These are phyloP conservation scores for Sphyrna mokarran DNA, from an alignment of 2,113 vertebrate genomes.

Conservation along the genomic window DNA sequence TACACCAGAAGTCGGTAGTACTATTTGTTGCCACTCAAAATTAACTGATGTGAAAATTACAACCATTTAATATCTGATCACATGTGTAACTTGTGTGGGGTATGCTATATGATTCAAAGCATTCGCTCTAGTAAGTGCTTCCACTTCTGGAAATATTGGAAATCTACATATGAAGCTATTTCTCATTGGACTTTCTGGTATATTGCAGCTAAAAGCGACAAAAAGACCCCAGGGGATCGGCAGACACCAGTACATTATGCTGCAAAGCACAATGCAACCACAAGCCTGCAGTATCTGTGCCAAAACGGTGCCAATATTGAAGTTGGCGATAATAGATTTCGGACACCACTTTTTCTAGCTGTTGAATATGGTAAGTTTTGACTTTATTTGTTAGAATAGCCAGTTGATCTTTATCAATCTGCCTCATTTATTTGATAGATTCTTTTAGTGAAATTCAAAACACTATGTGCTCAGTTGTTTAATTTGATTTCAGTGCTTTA, in stretches of 20 bases:
- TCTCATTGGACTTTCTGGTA: constrained; percentile 2
- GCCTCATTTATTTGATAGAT: neutral
- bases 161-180: neutral
- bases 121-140: neutral
- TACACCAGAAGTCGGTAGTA: neutral
- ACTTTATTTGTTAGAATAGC: neutral
- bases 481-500: neutral
- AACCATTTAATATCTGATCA: neutral
- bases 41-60: neutral
- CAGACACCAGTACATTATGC: constrained; percentile 29
- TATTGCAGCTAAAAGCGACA: neutral
- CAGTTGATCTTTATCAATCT: neutral
- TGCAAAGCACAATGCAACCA: constrained; percentile 23
- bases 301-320: constrained; percentile 11
- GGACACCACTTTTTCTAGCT: constrained; percentile 36
- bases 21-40: neutral
- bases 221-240: neutral
- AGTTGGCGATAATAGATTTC: neutral
- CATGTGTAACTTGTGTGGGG: neutral
- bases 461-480: neutral
- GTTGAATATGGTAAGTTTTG: constrained; percentile 33
- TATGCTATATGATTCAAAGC: neutral
- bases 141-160: neutral
- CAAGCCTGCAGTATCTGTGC: neutral
- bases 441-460: neutral